Base-by-base conservation (phyloP, 2,888 invertebrate species). In the Acanthopleura granulata region DNA sequence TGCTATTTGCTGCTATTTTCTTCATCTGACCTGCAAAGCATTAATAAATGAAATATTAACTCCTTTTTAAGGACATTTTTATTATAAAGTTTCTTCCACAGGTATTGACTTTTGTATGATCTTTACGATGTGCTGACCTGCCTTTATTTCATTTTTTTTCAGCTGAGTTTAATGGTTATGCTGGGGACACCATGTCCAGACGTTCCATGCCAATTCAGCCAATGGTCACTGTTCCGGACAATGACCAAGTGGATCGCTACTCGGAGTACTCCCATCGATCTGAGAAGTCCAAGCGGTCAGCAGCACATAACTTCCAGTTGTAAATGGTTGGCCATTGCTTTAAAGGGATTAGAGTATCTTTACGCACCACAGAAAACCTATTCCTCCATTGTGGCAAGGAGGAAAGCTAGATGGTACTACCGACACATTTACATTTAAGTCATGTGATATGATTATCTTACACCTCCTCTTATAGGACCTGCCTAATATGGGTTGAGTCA, bases 131-230 rank as follows among this genome's bases (percentile, higher is more conserved):
- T 40, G 40, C 40, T 40, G 40, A 40, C 40, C 3, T 6, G 40
- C 9, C 40, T 40, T 40, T 69, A 22, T 69, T 29, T 30, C 75
- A 50, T 74, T 74, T 30, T 49, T 76, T 82, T 84, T 25, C 82
- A 88, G 88, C 88, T 75, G 88, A 88, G 73, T 77, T 86, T 66
- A 71, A 86, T 76, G 87, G 85, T 25, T 86, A 84, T 77, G 83
- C 81, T 57, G 79, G 76, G 16, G 88, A 88, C 74, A 86, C 86
- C 0, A 79, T 86, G 78, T 79, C 79, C 22, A 25, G 18, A 14
- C 50, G 61, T 0, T 84, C 84, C n/a, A 77, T 84, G 73, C 84
- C 85, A 4, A 86, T 87, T 74, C 85, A 85, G 74, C 86, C 86
- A 0, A 77, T 61, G 22, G 57, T 86, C 71, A 80, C 86, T 22